Conservation (phyloP, 1,140 invertebrate genomes). For the Hylaeus anthracinus region DNA sequence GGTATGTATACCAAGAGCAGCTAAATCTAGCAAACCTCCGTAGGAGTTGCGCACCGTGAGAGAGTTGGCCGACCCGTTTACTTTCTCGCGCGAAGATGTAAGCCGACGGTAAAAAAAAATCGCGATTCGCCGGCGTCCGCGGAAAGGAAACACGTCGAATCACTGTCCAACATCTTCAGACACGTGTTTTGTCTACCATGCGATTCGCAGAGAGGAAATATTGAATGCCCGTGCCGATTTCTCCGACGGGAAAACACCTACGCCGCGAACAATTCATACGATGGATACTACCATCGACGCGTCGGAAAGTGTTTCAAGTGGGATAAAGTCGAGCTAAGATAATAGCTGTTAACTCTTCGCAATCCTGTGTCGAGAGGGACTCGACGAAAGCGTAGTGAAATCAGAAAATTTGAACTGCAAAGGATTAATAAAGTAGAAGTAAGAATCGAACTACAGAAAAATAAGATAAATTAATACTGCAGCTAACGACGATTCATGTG, state of each 20-base stretch:
- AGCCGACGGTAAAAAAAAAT: slow-evolving; percentile 41
- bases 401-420: no score
- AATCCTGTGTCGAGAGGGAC: no score
- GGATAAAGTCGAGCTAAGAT: no score
- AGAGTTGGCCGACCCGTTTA: slow-evolving; percentile 53
- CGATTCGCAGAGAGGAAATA: slow-evolving; percentile 15
- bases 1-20: neutral
- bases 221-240: slow-evolving; percentile 47
- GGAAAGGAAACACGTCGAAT: slow-evolving; percentile 46
- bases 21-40: neutral
- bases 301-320: slow-evolving; percentile 1
- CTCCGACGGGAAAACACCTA: slow-evolving; percentile 22
- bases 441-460: no score
- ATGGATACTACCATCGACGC: slow-evolving; percentile 37
- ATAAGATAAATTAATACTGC: no score
- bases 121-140: slow-evolving; percentile 6
- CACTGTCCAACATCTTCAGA: slow-evolving; percentile 47
- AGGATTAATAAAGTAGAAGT: no score
- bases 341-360: no score
- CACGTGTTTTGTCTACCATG: slow-evolving; percentile 44
- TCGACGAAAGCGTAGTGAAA: no score
- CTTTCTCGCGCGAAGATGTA: slow-evolving; percentile 58
- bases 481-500: no score
- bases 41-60: slow-evolving; percentile 52
- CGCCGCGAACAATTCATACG: slow-evolving; percentile 24